Conservation (phyloP, 1,140 invertebrate genomes). For the Nautilus pompilius region DNA sequence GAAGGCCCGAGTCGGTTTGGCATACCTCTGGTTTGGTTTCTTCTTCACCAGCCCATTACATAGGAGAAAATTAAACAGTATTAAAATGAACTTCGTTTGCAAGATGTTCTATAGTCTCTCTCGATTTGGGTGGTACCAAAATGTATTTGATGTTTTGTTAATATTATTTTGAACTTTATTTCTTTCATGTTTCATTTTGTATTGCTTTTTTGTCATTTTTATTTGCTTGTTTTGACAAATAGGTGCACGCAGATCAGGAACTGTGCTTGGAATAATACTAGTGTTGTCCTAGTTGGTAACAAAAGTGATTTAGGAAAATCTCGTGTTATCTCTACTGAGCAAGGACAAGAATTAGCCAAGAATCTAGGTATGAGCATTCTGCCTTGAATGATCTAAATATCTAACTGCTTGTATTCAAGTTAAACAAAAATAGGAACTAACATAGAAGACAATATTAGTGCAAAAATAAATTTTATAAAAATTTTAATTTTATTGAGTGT, state of each 20-base stretch:
- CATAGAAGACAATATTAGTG: too few relatives aligned
- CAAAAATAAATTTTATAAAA: too few relatives aligned
- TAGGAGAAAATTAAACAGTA: too few relatives aligned
- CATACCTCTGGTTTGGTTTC: too few relatives aligned
- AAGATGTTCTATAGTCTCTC: background rate
- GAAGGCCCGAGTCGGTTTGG: too few relatives aligned
- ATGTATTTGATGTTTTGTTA: background rate
- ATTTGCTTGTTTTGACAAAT: background rate
- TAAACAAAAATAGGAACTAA: too few relatives aligned
- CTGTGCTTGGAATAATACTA: constrained; percentile 98
- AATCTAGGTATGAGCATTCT: constrained; percentile 70
- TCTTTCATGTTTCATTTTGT: background rate
- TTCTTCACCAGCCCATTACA: too few relatives aligned
- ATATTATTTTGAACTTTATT: constrained; percentile 4
- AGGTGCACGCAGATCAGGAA: constrained; percentile 89
- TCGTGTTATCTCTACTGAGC: constrained; percentile 89
- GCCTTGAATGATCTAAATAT: too few relatives aligned
- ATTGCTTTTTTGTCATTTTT: background rate
- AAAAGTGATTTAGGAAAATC: constrained; percentile 99
- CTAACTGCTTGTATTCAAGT: too few relatives aligned
- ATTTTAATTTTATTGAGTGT: too few relatives aligned
- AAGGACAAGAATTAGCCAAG: constrained; percentile 92
- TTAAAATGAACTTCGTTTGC: too few relatives aligned
- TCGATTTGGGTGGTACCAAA: background rate
- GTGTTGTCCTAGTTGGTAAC: constrained; percentile 95